These are phyloP conservation scores for Condylura cristata DNA, from an alignment of 2,113 vertebrate genomes.

Conservation along the genomic window DNA sequence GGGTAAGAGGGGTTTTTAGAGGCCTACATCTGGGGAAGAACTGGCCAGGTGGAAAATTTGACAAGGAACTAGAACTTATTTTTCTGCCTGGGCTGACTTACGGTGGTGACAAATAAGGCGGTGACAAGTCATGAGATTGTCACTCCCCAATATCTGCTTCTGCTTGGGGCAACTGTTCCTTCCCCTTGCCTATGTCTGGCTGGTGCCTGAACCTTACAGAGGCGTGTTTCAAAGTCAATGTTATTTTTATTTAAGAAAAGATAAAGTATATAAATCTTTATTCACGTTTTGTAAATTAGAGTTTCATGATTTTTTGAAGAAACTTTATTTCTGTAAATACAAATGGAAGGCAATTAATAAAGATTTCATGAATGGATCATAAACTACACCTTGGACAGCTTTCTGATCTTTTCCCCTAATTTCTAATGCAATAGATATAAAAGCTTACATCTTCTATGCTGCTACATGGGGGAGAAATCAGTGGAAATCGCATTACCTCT, in stretches of 20 bases:
- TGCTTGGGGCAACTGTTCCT: too few relatives aligned
- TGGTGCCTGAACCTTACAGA: too few relatives aligned
- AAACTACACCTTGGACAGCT: background rate
- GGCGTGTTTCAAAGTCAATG: background rate
- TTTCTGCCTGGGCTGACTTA: too few relatives aligned
- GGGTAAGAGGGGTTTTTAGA: too few relatives aligned
- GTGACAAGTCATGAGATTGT: too few relatives aligned
- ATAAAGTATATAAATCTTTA: background rate
- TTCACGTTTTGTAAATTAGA: background rate
- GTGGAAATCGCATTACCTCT: conserved; percentile 5
- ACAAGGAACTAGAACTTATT: too few relatives aligned
- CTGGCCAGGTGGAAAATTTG: too few relatives aligned
- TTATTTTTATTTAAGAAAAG: background rate
- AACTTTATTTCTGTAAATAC: background rate
- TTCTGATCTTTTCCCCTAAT: background rate
- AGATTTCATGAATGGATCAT: background rate
- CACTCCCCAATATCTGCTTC: too few relatives aligned
- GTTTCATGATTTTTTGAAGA: background rate
- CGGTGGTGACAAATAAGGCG: too few relatives aligned
- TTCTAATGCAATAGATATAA: background rate
- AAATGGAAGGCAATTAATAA: background rate
- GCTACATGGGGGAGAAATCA: background rate
- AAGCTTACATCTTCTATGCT: background rate
- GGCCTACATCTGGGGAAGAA: too few relatives aligned
- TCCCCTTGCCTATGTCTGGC: too few relatives aligned